These are phyloP conservation scores for Osmoderma eremita DNA, from an alignment of 2,888 invertebrate genomes.

Conservation along the genomic window DNA sequence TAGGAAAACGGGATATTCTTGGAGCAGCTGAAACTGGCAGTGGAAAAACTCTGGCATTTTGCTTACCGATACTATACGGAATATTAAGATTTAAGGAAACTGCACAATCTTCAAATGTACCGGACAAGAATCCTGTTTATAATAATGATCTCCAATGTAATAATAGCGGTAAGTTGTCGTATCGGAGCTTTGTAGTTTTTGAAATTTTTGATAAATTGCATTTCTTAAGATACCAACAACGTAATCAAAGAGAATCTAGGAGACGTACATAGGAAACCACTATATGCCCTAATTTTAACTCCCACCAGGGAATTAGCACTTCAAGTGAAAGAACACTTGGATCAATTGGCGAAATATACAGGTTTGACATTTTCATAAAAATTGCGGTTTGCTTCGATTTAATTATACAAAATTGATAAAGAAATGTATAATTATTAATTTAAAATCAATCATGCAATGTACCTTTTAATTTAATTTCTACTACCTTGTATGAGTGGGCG, in stretches of 20 bases:
- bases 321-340: slow-evolving; percentile 90
- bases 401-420: no score
- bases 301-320: slow-evolving; percentile 97
- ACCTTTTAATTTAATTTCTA: no score
- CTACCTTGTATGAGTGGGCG: no score
- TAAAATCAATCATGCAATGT: no score
- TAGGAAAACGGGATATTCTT: slow-evolving; percentile 85
- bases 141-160: not conserved
- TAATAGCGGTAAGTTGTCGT: not conserved
- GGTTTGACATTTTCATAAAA: slow-evolving; percentile 62
- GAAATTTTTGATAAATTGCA: slow-evolving; percentile 37
- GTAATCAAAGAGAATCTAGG: slow-evolving; percentile 66
- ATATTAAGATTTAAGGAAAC: slow-evolving; percentile 72
- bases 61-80: slow-evolving; percentile 89
- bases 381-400: no score
- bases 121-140: not conserved
- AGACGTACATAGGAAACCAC: slow-evolving; percentile 64
- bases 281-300: slow-evolving; percentile 89
- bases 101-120: not conserved
- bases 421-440: no score
- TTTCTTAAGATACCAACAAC: slow-evolving; percentile 49
- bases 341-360: slow-evolving; percentile 82
- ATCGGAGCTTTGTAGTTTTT: no score
- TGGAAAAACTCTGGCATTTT: slow-evolving; percentile 98
- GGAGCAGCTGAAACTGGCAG: slow-evolving; percentile 99